phyloP scores from a whole-genome alignment of 2,113 vertebrate species.

The Tichodroma muraria region DNA sequence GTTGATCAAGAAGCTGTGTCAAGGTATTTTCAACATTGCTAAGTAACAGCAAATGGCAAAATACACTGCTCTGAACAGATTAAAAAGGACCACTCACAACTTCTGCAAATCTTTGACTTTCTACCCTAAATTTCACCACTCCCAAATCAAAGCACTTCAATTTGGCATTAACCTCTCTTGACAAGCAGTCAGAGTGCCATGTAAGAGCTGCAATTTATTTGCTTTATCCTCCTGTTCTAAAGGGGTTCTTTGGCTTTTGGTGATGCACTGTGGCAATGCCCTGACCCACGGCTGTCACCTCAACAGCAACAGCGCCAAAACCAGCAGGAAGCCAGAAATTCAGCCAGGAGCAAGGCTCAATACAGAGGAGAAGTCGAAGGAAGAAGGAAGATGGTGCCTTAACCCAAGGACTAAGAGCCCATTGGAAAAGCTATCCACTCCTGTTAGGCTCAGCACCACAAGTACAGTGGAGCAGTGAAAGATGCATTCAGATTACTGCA shows the following conservation, averaged over 20 bases:
- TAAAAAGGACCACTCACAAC: background rate
- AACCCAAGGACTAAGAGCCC: background rate
- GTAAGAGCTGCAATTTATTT: background rate
- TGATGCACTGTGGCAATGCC: background rate
- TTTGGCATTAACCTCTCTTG: conserved; percentile 1
- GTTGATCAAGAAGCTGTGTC: background rate
- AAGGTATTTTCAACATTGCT: background rate
- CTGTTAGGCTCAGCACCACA: background rate
- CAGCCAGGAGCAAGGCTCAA: background rate
- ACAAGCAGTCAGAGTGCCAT: background rate
- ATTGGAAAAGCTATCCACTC: background rate
- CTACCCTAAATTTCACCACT: background rate
- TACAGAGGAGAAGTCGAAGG: background rate
- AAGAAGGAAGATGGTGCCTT: background rate
- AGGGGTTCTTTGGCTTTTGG: background rate
- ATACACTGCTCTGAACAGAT: background rate
- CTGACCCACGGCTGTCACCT: background rate
- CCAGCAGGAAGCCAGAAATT: background rate
- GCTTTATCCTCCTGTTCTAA: background rate
- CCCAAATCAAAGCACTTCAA: conserved; percentile 5
- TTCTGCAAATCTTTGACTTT: background rate
- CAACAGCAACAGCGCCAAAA: background rate
- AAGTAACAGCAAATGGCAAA: background rate
- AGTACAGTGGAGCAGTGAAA: background rate
- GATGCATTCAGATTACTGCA: background rate